Evolutionary conservation across 2,113 vertebrate species (phyloP).

Genomic region (Paedocypris sp.): DNA sequence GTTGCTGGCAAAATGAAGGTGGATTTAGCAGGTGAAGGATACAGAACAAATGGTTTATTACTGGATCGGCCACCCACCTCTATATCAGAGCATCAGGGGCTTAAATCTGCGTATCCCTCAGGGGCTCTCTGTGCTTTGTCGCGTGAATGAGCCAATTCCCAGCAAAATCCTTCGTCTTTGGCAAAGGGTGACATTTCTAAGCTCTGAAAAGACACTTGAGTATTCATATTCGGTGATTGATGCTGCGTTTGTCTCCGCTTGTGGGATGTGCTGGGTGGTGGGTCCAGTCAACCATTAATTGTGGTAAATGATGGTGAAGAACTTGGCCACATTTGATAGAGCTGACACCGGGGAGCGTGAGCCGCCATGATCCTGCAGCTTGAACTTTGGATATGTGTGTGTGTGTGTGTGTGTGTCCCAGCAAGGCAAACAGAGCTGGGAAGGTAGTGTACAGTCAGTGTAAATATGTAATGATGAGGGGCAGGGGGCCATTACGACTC

Average conservation of each 20-base stretch:
- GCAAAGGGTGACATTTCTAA: constrained; percentile 14
- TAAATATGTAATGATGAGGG: constrained; percentile 6
- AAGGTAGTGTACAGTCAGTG: constrained; percentile 24
- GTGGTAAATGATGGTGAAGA: constrained; percentile 16
- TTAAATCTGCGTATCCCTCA: constrained; percentile 22
- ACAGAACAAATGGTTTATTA: constrained; percentile 13
- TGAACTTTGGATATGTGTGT: constrained; percentile 3
- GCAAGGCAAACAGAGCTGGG: constrained; percentile 1
- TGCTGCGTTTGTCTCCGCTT: constrained; percentile 1
- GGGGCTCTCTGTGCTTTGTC: constrained; percentile 15
- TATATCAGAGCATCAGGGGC: not conserved
- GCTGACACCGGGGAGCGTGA: not conserved
- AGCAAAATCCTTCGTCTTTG: constrained; percentile 20
- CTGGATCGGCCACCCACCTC: not conserved
- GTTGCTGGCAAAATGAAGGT: not conserved
- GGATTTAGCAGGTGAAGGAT: constrained; percentile 18
- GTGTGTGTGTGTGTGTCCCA: too few relatives aligned
- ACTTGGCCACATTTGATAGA: constrained; percentile 1
- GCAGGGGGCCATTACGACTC: not conserved
- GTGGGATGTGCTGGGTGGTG: not conserved
- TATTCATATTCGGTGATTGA: constrained; percentile 24
- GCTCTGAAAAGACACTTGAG: constrained; percentile 15
- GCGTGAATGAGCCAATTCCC: constrained; percentile 27
- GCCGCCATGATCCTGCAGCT: not conserved
- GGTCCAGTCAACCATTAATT: constrained; percentile 16